Conservation (phyloP, 2,113 vertebrate genomes). For the Otus sunia region DNA sequence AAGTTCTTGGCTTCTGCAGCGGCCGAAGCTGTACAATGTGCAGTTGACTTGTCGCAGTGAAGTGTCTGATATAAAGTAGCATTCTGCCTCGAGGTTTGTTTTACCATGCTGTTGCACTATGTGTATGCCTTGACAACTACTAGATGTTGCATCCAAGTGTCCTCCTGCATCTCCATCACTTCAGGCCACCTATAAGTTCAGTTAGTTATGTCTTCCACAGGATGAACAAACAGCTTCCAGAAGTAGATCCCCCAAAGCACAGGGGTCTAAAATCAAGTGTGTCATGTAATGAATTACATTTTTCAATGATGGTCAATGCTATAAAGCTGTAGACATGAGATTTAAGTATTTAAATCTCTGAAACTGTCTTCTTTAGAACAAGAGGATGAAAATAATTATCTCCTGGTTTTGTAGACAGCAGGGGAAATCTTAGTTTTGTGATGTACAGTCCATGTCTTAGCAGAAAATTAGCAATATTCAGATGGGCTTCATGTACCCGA, state of each 20-base stretch:
- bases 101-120: not conserved
- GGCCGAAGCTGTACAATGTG: not conserved
- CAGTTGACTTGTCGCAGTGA: not conserved
- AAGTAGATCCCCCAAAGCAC: not conserved
- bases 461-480: conserved; percentile 13
- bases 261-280: not conserved
- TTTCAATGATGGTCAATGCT: conserved; percentile 3
- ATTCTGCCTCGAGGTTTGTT: not conserved
- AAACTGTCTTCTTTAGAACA: not conserved
- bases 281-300: not conserved
- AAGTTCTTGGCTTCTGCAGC: not conserved
- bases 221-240: not conserved
- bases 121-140: not conserved
- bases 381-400: not conserved
- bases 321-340: not conserved
- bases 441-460: not conserved
- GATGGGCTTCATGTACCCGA: not conserved
- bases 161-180: not conserved
- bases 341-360: not conserved
- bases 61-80: not conserved
- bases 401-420: not conserved
- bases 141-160: not conserved
- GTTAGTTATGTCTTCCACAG: not conserved
- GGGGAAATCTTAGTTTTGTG: not conserved
- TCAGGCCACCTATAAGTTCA: not conserved